These are phyloP conservation scores for Ciconia maguari DNA, from an alignment of 2,113 vertebrate genomes.

Conservation along the genomic window DNA sequence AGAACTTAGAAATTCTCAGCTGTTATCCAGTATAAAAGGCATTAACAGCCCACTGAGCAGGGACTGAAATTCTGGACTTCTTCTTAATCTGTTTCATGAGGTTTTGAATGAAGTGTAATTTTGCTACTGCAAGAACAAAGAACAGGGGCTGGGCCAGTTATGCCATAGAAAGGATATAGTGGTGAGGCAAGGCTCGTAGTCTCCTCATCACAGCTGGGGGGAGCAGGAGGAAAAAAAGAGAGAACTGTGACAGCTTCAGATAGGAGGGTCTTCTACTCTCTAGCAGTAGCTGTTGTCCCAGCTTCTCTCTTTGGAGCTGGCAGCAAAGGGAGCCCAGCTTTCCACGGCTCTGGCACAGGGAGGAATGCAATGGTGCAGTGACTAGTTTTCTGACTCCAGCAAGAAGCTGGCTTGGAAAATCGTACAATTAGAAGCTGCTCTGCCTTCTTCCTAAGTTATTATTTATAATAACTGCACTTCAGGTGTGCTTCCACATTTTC, in stretches of 20 bases:
- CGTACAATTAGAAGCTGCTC: neutral
- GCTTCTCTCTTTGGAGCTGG: neutral
- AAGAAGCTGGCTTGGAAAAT: neutral
- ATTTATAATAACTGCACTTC: neutral
- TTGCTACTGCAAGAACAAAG: neutral
- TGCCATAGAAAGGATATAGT: neutral
- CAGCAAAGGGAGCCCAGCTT: neutral
- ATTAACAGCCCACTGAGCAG: neutral
- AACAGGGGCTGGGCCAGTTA: neutral
- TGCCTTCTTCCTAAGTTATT: neutral
- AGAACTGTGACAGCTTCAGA: neutral
- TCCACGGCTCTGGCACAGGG: neutral
- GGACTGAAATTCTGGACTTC: neutral
- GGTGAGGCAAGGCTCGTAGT: fast-evolving
- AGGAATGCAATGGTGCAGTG: neutral
- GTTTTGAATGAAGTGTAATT: neutral
- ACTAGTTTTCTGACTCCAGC: neutral
- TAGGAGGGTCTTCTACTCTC: neutral
- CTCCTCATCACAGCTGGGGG: neutral
- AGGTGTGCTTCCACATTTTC: neutral
- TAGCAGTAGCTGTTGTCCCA: neutral
- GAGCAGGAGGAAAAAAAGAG: fast-evolving
- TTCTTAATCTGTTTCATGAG: neutral
- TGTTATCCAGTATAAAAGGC: neutral
- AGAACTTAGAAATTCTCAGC: neutral